Base-by-base conservation (phyloP, 2,888 invertebrate genomes). In the Campoplex nolae region DNA sequence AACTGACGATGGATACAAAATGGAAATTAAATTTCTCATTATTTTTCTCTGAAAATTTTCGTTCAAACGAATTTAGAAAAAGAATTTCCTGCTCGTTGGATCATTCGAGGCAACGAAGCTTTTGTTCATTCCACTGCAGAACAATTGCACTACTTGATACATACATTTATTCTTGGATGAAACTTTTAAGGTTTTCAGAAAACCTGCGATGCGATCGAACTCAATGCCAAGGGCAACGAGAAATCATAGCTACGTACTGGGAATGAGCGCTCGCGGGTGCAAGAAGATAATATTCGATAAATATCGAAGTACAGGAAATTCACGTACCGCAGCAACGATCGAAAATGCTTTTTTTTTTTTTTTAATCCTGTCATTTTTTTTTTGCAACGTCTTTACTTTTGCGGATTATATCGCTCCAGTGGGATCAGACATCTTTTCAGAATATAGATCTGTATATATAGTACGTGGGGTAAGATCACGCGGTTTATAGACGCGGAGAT, bases 381-480 rank as follows among this genome's bases (percentile, higher is more conserved):
- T 28, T 65, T 58, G 6, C 32, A 76, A 23, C 45, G n/a, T 58
- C 76, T 23, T 77, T 42, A 80, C 80, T 82, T 87, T 84, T 87
- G 48, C 81, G 84, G 84, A 82, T 83, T 79, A 87, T 84, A 85
- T 74, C 85, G 77, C 56, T 65, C 35, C 62, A 51, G 23, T 35
- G 16, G 78, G 70, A 78, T 81, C 70, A 68, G 58, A 76, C 81
- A 85, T 83, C 83, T 84, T 83, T 83, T 79, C 76, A 85, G 75
- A 70, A 65, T 83, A 82, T 35, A 80, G 78, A 56, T 35, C 56
- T 38, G 23, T 56, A 32, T 58, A 51, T 58, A 23, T 79, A 58
- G 56, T 76, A 83, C 79, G 82, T 79, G 75, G 75, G 75, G 82
- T 76, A 81, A 85, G 83, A 87, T 85, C 74, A 56, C 74, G 73